Evolutionary conservation across 2,797 vertebrate genomes (phyloP).

Genomic region (Ara ararauna): DNA sequence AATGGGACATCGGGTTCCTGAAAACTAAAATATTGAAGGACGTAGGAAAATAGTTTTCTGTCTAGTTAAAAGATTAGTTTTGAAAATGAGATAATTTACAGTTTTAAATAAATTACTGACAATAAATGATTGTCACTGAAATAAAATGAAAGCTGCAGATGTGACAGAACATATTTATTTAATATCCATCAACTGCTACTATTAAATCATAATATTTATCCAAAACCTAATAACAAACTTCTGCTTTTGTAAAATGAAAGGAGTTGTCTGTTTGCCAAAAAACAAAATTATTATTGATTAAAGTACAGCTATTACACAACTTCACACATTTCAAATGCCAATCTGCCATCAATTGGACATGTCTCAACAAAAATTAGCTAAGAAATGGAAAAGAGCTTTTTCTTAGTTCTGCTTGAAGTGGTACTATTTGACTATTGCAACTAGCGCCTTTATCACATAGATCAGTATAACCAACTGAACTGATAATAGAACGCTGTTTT

Average conservation of each 20-base stretch:
- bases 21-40: background rate
- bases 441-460: accelerated
- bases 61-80: background rate
- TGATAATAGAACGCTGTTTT: background rate
- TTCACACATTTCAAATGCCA: background rate
- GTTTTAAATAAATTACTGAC: background rate
- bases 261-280: background rate
- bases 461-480: background rate
- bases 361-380: background rate
- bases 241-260: background rate
- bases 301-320: background rate
- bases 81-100: background rate
- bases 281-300: background rate
- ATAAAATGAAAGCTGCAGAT: background rate
- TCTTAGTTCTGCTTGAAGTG: background rate
- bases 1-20: background rate
- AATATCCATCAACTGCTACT: background rate
- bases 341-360: background rate
- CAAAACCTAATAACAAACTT: background rate
- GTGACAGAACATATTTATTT: background rate
- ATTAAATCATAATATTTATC: background rate
- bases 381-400: background rate
- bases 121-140: background rate
- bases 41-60: background rate
- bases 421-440: background rate